A percentile compares a stretch with the other conserved stretches of the same genome.
These are phyloP conservation scores for Chrysocyon brachyurus DNA, from an alignment of 2,797 vertebrate genomes.

Conservation along the genomic window DNA sequence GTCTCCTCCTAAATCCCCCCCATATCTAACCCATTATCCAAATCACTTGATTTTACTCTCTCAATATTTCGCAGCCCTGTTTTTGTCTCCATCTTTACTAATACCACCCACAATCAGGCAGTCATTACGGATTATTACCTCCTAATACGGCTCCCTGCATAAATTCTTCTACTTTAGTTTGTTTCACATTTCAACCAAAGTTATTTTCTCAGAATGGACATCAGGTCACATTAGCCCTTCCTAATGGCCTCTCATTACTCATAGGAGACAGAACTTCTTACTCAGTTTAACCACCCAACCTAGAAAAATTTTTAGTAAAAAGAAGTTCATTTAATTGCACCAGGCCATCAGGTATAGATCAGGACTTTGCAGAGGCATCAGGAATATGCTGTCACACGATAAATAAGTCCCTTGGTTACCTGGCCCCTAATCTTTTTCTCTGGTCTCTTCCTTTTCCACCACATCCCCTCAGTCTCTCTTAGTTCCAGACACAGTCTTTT, in stretches of 20 bases:
- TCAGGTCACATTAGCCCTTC: background rate
- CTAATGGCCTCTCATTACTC: background rate
- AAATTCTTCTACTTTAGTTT: constrained; percentile 1
- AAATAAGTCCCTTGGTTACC: background rate
- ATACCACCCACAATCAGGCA: background rate
- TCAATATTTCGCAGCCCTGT: background rate
- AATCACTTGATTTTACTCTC: background rate
- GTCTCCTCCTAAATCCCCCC: background rate
- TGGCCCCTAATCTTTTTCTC: background rate
- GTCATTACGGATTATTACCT: background rate
- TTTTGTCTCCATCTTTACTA: background rate
- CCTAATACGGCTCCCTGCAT: background rate
- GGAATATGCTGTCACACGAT: background rate
- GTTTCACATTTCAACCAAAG: background rate
- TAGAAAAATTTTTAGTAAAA: background rate
- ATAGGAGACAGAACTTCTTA: background rate
- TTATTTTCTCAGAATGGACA: background rate
- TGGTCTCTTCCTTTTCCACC: background rate
- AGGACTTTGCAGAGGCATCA: background rate
- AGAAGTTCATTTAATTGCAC: background rate
- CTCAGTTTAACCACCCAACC: background rate
- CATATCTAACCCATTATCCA: background rate
- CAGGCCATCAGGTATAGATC: background rate
- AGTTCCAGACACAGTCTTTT: background rate
- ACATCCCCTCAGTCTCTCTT: background rate